These are phyloP conservation scores for Drosophila virilis DNA, from an alignment of 1,140 invertebrate genomes.

Conservation along the genomic window DNA sequence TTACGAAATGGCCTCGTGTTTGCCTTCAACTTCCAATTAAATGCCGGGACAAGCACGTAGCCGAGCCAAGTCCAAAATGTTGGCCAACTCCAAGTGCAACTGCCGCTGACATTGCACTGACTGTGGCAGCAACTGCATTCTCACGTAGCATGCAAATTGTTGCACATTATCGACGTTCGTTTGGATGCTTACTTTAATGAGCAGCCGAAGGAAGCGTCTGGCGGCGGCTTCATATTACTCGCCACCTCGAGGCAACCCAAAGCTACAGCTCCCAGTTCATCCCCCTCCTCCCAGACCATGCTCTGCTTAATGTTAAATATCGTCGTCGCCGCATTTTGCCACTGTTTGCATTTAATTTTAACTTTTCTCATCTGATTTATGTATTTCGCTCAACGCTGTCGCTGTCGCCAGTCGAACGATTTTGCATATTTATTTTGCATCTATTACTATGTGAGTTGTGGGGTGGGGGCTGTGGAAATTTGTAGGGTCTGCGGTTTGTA, in stretches of 20 bases:
- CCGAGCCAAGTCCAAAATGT: conserved; percentile 14
- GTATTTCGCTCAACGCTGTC: conserved; percentile 48
- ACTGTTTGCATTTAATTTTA: conserved; percentile 77
- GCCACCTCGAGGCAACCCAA: background rate
- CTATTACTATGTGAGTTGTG: conserved; percentile 48
- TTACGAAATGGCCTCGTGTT: conserved; percentile 58
- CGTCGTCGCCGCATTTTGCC: conserved; percentile 34
- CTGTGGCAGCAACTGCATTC: conserved; percentile 24
- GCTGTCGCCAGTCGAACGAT: conserved; percentile 32
- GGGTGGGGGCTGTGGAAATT: background rate
- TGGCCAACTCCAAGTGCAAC: conserved; percentile 12
- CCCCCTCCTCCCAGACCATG: no score
- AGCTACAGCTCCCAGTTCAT: background rate
- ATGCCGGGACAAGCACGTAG: conserved; percentile 52
- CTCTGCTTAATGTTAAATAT: conserved; percentile 65
- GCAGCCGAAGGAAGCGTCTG: conserved; percentile 10
- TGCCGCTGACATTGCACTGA: background rate
- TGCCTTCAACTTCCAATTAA: conserved; percentile 67
- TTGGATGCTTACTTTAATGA: conserved; percentile 60
- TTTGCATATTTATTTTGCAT: conserved; percentile 79
- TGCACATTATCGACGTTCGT: conserved; percentile 70
- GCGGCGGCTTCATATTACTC: background rate
- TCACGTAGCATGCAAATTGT: conserved; percentile 75
- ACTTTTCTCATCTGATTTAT: conserved; percentile 73
- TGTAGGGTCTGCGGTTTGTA: conserved; percentile 31